Base-by-base conservation (phyloP, 2,113 vertebrate genomes). In the Heterotis niloticus region DNA sequence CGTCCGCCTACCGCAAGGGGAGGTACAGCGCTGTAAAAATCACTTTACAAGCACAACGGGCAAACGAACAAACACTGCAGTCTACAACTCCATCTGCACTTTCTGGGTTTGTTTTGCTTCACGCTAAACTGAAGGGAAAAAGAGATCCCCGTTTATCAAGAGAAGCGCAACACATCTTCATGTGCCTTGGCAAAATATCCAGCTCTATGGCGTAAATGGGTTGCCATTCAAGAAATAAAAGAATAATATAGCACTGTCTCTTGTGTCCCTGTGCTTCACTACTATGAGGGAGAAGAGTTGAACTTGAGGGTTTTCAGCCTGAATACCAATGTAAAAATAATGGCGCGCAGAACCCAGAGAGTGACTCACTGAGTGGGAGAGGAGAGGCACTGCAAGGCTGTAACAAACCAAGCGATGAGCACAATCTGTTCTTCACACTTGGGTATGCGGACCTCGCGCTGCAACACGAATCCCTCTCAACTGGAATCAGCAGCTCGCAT, bases 361-460 rank as follows among this genome's bases (percentile, higher is more conserved):
- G 14, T 28, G 71, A 28, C 52, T 59, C 71, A 28, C 34, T 54
- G 13, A 28, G 24, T 24, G 52, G 71, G 54, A 57, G 14, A 0
- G 68, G 34, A 29, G n/a, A 0, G 18, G 70, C 44, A 57, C 10
- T 7, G 16, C 70, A 73, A 28, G 7, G 34, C 34, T 9, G 28
- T 7, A 17, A 52, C 11, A 1, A 54, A 73, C 13, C 5, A n/a
- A 14, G 18, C 16, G 20, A 73, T 18, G 71, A 54, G 71, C 54
- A 59, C 71, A 73, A 28, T 73, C 54, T 73, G 71, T 73, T 54
- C 71, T 56, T 73, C 71, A 57, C 71, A 73, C 71, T 11, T 20
- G 54, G 7, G 5, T 16, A n/a, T 10, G 24, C 1, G n/a, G n/a
- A 23, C 71, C 9, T 7, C n/a, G 52, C 51, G 23, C 52, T 23